Percentiles rank a stretch among this genome's conserved stretches.
These are phyloP conservation scores for Tychaedon coryphoeus DNA, from an alignment of 2,113 vertebrate genomes.

Conservation along the genomic window DNA sequence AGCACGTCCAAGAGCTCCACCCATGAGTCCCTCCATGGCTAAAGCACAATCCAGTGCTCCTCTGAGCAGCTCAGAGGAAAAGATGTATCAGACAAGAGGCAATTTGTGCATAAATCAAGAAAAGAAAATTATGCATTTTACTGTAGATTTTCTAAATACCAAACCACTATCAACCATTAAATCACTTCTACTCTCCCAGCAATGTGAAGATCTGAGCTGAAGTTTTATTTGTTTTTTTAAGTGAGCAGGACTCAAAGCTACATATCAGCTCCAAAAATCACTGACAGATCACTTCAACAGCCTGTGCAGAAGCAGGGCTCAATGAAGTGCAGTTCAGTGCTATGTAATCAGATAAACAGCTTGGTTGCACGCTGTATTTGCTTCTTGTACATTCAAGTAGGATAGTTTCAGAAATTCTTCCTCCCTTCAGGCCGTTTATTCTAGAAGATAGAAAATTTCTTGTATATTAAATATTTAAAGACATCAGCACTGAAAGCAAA, in stretches of 20 bases:
- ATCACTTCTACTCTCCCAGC: not conserved
- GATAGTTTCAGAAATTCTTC: not conserved
- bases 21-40: not conserved
- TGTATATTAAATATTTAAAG: slow-evolving; percentile 1
- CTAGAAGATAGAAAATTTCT: not conserved
- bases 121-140: accelerated
- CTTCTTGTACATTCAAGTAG: not conserved
- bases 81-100: accelerated
- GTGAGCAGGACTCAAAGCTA: not conserved
- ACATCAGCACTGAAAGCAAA: not conserved
- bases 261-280: not conserved
- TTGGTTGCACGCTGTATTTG: not conserved
- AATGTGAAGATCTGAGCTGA: not conserved
- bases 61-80: not conserved
- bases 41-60: not conserved
- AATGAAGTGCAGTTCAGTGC: not conserved
- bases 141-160: not conserved
- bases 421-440: not conserved
- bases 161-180: not conserved
- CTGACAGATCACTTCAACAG: not conserved
- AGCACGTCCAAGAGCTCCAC: not conserved
- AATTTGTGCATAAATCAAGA: not conserved
- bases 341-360: not conserved
- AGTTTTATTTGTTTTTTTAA: not conserved
- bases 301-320: not conserved